Evolutionary conservation across 2,888 invertebrate species (phyloP).

Genomic region (Meteorus cinctellus): DNA sequence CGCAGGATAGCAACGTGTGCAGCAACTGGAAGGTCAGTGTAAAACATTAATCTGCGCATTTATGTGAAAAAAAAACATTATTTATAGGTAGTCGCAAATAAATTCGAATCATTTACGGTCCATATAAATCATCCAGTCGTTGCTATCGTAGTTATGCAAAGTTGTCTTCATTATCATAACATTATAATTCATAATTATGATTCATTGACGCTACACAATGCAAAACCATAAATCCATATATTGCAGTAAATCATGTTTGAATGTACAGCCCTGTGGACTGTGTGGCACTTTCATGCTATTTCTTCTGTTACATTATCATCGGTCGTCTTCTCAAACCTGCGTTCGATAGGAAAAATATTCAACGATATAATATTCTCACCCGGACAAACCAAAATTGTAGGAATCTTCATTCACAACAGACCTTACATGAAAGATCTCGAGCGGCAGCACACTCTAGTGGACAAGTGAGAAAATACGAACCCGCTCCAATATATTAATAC

Average conservation of each 20-base stretch:
- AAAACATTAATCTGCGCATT: too few species aligned
- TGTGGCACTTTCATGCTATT: neutral
- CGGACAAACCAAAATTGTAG: neutral
- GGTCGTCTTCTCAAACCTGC: neutral
- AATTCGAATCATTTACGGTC: neutral
- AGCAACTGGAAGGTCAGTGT: too few species aligned
- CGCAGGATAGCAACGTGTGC: too few species aligned
- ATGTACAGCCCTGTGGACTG: neutral
- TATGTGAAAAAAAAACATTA: neutral
- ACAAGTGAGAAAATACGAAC: neutral
- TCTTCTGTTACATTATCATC: neutral
- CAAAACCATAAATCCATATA: neutral
- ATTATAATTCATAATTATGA: neutral
- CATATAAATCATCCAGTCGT: neutral
- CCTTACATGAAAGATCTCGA: neutral
- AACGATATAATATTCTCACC: neutral
- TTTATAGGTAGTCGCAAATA: neutral
- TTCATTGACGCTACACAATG: neutral
- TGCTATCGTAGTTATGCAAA: neutral
- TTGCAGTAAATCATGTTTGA: neutral
- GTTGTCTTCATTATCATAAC: neutral
- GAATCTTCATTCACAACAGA: neutral
- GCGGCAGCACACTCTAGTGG: constrained; percentile 16
- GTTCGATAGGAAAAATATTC: neutral
- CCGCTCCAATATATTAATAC: constrained; percentile 41